Conservation (phyloP, 1,140 invertebrate genomes). For the Drosophila ercepeae region DNA sequence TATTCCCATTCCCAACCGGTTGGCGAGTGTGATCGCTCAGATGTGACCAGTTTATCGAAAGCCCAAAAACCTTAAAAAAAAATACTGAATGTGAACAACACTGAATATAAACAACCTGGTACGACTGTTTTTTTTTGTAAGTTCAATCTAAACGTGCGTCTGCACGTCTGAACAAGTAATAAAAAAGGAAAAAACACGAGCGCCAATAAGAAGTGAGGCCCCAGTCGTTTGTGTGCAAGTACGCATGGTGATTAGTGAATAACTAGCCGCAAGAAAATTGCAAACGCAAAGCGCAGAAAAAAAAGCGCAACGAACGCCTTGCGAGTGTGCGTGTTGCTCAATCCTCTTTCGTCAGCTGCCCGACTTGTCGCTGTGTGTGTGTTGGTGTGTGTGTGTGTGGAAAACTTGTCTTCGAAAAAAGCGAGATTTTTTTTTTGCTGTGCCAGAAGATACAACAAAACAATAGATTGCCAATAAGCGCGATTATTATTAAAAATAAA, state of each 20-base stretch:
- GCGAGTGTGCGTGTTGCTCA: slow-evolving; percentile 31
- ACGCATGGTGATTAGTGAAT: not conserved
- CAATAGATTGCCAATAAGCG: slow-evolving; percentile 1
- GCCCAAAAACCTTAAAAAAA: too few relatives aligned
- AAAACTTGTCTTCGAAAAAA: slow-evolving; percentile 11
- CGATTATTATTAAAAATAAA: slow-evolving; percentile 25
- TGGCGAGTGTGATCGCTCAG: too few relatives aligned
- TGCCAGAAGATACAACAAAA: not conserved
- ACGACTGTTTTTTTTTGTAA: not conserved
- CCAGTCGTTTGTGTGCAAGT: not conserved
- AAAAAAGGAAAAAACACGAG: slow-evolving; percentile 1
- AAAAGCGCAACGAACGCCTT: not conserved
- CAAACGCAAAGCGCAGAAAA: slow-evolving; percentile 6
- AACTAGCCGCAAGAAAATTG: slow-evolving; percentile 4
- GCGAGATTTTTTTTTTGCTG: not conserved
- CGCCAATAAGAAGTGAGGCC: slow-evolving; percentile 4
- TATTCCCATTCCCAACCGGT: too few relatives aligned
- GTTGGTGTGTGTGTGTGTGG: slow-evolving; percentile 9
- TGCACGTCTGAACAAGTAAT: slow-evolving; percentile 1
- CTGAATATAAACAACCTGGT: too few relatives aligned
- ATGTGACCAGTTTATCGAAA: too few relatives aligned
- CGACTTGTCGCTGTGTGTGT: slow-evolving; percentile 22
- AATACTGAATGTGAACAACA: too few relatives aligned
- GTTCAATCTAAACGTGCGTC: slow-evolving; percentile 8
- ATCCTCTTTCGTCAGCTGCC: slow-evolving; percentile 36